Percentiles rank a stretch among this genome's conserved stretches.
Conservation (phyloP, 1,140 invertebrate species). For the Globodera rostochiensis region DNA sequence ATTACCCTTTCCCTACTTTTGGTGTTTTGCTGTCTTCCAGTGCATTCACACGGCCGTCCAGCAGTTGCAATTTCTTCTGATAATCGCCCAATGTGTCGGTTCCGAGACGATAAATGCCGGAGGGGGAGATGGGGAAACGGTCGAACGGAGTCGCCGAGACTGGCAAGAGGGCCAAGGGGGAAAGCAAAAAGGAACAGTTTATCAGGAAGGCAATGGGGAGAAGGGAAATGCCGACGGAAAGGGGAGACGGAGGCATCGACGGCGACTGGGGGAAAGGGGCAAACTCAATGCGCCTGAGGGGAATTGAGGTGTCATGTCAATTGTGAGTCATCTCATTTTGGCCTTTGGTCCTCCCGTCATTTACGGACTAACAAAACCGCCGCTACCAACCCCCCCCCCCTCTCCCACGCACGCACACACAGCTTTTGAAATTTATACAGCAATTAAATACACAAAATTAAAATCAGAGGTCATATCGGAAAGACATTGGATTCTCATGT, state of each 20-base stretch:
- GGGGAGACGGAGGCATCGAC: not conserved
- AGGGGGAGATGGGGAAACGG: conserved; percentile 10
- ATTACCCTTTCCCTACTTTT: not conserved
- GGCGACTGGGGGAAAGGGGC: too few relatives aligned
- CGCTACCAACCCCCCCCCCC: too few relatives aligned
- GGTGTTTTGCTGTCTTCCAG: not conserved
- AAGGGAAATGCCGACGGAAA: not conserved
- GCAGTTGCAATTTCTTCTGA: not conserved
- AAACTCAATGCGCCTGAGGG: too few relatives aligned
- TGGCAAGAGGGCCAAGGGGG: not conserved
- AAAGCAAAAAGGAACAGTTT: not conserved
- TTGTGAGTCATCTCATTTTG: too few relatives aligned
- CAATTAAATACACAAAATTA: too few relatives aligned
- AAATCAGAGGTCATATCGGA: too few relatives aligned
- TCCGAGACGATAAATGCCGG: conserved; percentile 16
- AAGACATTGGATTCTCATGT: too few relatives aligned
- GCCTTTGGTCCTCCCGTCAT: too few relatives aligned
- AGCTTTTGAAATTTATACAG: too few relatives aligned
- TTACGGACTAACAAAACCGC: too few relatives aligned
- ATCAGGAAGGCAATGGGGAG: not conserved
- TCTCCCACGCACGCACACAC: too few relatives aligned
- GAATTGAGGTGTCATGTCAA: too few relatives aligned
- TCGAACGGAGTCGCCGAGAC: not conserved
- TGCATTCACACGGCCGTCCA: not conserved
- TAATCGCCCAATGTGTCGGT: not conserved